A percentile compares a stretch with the other conserved stretches of the same genome.
Conservation (phyloP, 1,140 invertebrate genomes). For the Drosophila ogumai region DNA sequence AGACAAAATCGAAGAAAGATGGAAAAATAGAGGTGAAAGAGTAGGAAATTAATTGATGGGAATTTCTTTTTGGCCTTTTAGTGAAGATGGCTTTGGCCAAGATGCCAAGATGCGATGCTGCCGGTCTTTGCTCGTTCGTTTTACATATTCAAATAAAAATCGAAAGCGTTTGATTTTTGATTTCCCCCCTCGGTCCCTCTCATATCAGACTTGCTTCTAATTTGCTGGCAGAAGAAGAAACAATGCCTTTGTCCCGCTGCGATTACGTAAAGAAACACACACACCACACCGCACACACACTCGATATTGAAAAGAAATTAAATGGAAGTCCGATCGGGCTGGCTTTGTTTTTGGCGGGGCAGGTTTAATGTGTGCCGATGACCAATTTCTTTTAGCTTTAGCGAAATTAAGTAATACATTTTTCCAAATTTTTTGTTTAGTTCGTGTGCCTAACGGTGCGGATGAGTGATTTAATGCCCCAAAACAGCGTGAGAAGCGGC, state of each 20-base stretch:
- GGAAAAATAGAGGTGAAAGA: constrained; percentile 24
- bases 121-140: constrained; percentile 63
- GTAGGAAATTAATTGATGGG: constrained; percentile 75
- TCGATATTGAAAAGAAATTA: constrained; percentile 27
- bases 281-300: neutral
- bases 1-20: constrained; percentile 29
- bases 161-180: constrained; percentile 77
- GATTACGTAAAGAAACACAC: constrained; percentile 63
- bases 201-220: constrained; percentile 57
- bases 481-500: constrained; percentile 25
- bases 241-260: constrained; percentile 50
- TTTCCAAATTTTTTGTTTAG: neutral
- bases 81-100: constrained; percentile 19
- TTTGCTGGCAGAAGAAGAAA: constrained; percentile 64
- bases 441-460: constrained; percentile 46
- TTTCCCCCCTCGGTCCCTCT: neutral
- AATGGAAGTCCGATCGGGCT: neutral
- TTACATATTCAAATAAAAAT: constrained; percentile 82
- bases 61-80: constrained; percentile 76
- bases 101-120: constrained; percentile 38
- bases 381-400: constrained; percentile 48
- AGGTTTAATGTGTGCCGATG: constrained; percentile 24
- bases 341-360: constrained; percentile 10
- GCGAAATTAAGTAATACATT: constrained; percentile 76
- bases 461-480: constrained; percentile 33